Conservation (phyloP, 1,140 invertebrate species). For the Macrotrachela quadricornifera region DNA sequence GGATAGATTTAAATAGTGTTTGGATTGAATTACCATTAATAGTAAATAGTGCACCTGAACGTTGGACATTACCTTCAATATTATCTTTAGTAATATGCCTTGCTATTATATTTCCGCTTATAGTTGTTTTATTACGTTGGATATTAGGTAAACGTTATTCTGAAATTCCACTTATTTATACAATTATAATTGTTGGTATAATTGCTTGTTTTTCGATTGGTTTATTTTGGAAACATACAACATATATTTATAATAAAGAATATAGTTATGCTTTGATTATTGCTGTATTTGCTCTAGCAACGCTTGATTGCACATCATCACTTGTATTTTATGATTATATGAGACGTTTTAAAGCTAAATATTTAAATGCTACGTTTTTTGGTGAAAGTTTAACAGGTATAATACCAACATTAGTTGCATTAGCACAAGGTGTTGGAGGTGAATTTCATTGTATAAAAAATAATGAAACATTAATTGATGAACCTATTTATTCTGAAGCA, state of each 20-base stretch:
- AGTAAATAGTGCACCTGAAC: constrained; percentile 55
- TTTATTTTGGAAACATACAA: not conserved
- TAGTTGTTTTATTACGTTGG: constrained; percentile 9
- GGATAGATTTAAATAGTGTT: constrained; percentile 68
- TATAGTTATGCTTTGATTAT: constrained; percentile 34
- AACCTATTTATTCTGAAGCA: not conserved
- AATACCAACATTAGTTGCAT: constrained; percentile 54
- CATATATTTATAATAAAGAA: not conserved
- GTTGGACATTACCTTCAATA: constrained; percentile 63
- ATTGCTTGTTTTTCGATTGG: not conserved
- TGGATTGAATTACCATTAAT: constrained; percentile 68
- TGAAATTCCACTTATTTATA: not conserved
- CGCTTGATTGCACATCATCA: constrained; percentile 74
- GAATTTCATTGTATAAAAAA: constrained; percentile 17
- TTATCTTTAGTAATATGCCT: constrained; percentile 54
- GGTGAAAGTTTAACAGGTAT: constrained; percentile 65
- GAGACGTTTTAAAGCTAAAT: constrained; percentile 49
- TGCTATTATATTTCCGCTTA: constrained; percentile 58
- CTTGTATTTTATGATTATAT: constrained; percentile 73
- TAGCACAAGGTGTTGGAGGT: constrained; percentile 50
- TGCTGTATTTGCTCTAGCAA: constrained; percentile 52
- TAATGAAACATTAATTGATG: too few relatives aligned
- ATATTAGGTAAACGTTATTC: not conserved
- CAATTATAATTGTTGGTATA: not conserved
- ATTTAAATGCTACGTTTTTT: constrained; percentile 42